Percentiles rank a stretch among this genome's conserved stretches.
Evolutionary conservation across 30 jellyfish, hydroid and myxozoan genomes (phyloP).

Genomic region (Clytia hemisphaerica): DNA sequence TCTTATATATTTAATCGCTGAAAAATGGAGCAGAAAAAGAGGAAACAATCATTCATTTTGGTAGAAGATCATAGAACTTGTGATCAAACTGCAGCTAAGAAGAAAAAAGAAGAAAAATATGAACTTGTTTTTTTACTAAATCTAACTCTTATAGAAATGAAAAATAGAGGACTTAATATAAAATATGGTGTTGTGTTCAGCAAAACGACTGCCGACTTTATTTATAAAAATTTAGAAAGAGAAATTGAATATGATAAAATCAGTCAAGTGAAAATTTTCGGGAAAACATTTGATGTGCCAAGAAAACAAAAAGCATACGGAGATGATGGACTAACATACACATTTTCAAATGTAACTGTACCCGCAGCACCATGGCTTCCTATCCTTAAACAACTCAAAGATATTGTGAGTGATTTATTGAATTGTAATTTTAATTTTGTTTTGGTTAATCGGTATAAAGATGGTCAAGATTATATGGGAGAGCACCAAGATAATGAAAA

Average conservation of each 20-base stretch:
- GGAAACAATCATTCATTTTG: no score
- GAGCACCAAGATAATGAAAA: slow-evolving; percentile 46
- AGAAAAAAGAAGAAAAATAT: no score
- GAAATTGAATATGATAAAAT: background rate
- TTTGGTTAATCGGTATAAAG: slow-evolving; percentile 34
- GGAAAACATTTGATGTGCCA: slow-evolving; percentile 22
- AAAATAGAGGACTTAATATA: background rate
- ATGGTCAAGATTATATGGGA: slow-evolving; percentile 40
- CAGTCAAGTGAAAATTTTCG: slow-evolving; percentile 34
- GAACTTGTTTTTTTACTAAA: no score
- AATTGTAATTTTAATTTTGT: slow-evolving; percentile 25
- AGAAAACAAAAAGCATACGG: slow-evolving; percentile 44
- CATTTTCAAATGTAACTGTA: slow-evolving; percentile 39
- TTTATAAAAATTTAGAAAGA: slow-evolving; percentile 22
- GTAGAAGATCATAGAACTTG: no score
- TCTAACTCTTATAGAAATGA: no score
- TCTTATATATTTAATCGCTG: no score
- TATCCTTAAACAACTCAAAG: slow-evolving; percentile 7
- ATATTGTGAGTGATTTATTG: background rate
- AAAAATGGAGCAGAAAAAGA: no score
- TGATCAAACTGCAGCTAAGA: no score
- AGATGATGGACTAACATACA: slow-evolving; percentile 35
- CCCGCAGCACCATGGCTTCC: slow-evolving; percentile 42
- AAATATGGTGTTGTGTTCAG: slow-evolving; percentile 31
- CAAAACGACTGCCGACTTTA: slow-evolving; percentile 11